Percentiles rank a stretch among this genome's conserved stretches.
Evolutionary conservation across 2,797 vertebrate species (phyloP).

Genomic region (Diceros bicornis): DNA sequence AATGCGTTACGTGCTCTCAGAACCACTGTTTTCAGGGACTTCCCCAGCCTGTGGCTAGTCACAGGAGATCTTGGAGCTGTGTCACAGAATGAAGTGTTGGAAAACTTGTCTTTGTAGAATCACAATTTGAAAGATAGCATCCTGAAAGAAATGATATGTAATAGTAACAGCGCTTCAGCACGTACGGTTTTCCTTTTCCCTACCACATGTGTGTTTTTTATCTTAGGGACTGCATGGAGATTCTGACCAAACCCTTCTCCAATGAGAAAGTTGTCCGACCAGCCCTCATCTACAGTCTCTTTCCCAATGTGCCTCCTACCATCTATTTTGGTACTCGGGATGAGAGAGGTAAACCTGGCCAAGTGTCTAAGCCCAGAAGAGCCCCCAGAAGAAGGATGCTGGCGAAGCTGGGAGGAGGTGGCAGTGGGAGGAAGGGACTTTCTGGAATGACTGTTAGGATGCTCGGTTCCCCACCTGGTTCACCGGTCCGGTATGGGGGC

Average conservation of each 20-base stretch:
- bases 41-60: not conserved
- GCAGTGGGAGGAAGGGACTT: not conserved
- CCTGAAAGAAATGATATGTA: not conserved
- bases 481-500: not conserved
- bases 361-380: not conserved
- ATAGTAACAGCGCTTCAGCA: not conserved
- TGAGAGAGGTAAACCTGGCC: conserved; percentile 93
- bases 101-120: conserved; percentile 24
- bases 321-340: conserved; percentile 96
- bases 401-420: not conserved
- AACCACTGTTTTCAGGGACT: not conserved
- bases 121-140: not conserved
- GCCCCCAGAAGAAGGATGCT: not conserved
- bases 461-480: not conserved
- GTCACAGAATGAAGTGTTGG: not conserved
- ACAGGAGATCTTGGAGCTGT: not conserved
- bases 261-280: conserved; percentile 91
- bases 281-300: conserved; percentile 95
- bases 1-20: not conserved
- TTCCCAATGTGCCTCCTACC: conserved; percentile 94
- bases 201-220: conserved; percentile 62
- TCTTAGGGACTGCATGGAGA: conserved; percentile 89
- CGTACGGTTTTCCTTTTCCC: conserved; percentile 53
- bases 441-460: not conserved
- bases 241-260: conserved; percentile 88